These are phyloP conservation scores for Tupaia tana DNA, from an alignment of 2,113 vertebrate species.

Conservation along the genomic window DNA sequence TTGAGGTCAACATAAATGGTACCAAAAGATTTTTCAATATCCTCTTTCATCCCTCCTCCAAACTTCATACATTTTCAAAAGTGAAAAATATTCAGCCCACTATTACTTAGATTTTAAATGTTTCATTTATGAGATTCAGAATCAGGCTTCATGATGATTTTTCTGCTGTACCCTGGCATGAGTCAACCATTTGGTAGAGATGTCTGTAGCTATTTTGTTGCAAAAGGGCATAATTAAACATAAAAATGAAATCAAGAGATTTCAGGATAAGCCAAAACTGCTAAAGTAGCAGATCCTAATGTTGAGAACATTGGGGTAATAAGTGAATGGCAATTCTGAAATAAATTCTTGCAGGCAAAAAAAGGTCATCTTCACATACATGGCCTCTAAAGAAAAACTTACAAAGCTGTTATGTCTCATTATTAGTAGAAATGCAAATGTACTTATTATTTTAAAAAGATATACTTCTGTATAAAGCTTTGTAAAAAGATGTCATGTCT, in stretches of 20 bases:
- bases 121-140: neutral
- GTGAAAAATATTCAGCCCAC: neutral
- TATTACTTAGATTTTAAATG: neutral
- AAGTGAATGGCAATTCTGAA: neutral
- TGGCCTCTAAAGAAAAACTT: neutral
- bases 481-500: neutral
- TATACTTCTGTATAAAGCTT: neutral
- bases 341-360: conserved; percentile 7
- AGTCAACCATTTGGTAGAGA: neutral
- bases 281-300: neutral
- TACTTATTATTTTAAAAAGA: neutral
- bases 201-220: neutral
- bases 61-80: neutral
- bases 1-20: neutral
- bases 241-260: neutral
- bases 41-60: neutral
- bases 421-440: conserved; percentile 1
- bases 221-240: neutral
- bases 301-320: neutral
- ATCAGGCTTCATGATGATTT: neutral
- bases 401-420: neutral
- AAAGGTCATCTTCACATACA: neutral
- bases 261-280: neutral
- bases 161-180: neutral
- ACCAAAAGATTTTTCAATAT: neutral